Conservation (phyloP, 2,113 vertebrate genomes). For the Hoplias malabaricus region DNA sequence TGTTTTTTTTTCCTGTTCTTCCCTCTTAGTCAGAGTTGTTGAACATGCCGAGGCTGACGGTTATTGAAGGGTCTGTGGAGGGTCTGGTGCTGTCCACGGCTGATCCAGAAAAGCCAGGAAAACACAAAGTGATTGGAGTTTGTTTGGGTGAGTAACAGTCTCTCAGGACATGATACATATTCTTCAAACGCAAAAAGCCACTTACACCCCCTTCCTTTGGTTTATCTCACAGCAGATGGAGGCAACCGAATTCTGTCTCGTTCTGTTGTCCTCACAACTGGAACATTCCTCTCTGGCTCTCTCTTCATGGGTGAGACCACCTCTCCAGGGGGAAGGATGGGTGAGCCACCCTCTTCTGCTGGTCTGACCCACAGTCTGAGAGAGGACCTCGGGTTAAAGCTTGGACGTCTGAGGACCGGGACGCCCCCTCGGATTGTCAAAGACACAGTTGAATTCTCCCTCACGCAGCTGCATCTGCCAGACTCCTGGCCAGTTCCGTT, state of each 20-base stretch:
- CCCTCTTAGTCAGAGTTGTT: slow-evolving; percentile 82
- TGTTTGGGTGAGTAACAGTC: slow-evolving; percentile 73
- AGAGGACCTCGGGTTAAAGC: slow-evolving; percentile 81
- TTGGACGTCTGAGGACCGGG: slow-evolving; percentile 89
- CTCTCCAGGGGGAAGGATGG: slow-evolving; percentile 85
- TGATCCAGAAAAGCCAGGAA: slow-evolving; percentile 74
- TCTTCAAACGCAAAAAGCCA: neutral
- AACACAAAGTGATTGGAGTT: slow-evolving; percentile 80
- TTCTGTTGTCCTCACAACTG: slow-evolving; percentile 88
- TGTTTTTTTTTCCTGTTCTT: neutral
- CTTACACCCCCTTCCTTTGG: neutral
- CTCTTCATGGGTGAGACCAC: slow-evolving; percentile 80
- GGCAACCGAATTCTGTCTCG: slow-evolving; percentile 65
- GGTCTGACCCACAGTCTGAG: slow-evolving; percentile 82
- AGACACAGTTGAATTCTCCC: slow-evolving; percentile 80
- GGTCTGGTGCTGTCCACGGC: slow-evolving; percentile 81
- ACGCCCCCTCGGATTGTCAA: slow-evolving; percentile 89
- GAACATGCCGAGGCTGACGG: slow-evolving; percentile 80
- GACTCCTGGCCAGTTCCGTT: slow-evolving; percentile 84
- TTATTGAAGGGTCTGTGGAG: slow-evolving; percentile 86
- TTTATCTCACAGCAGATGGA: slow-evolving; percentile 70
- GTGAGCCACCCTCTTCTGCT: slow-evolving; percentile 81
- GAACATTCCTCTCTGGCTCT: slow-evolving; percentile 88
- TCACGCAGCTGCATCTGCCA: slow-evolving; percentile 67
- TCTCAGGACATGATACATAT: neutral